Evolutionary conservation across 2,113 vertebrate species (phyloP), one percentile per base, ranked within the genome.

Genomic region (Apteryx owenii): DNA sequence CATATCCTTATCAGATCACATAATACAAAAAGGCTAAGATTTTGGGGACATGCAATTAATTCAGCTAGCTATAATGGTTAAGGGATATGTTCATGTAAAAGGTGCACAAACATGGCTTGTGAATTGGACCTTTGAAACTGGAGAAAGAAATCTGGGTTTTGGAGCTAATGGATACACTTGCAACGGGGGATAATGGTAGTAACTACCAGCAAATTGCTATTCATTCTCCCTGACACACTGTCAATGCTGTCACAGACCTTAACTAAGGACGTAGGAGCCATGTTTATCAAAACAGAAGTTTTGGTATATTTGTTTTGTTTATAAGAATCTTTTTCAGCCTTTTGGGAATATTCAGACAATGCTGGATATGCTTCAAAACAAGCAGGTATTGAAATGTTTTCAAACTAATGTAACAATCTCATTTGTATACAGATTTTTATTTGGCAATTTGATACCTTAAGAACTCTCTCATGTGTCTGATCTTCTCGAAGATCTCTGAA

Each of bases 91-190:
- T 85, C 51, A 58, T 36, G 7, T 29, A 71, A 71, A 91, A 71
- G 5, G 4, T 44, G 17, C 3, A n/a, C 21, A 60, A 51, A 95
- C 82, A 40, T 26, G 2, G 2, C 6, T 66, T 82, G 8, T 78
- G 29, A 64, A 69, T 17, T 31, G 18, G 20, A 42, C 9, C 29
- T 87, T 56, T 81, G 23, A 62, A 89, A 70, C 38, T 10, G 10
- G 2, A 92, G 26, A 22, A 79, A 40, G 0, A 0, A 40, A 64
- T 7, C 7, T 44, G 76, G 9, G 2, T 7, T 85, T 71, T 61
- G 9, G 20, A 79, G 7, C 8, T 69, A n/a, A n/a, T 25, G 72
- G 42, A 76, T 64, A 61, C 2, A 18, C 5, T 42, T 33, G 3
- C 16, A 42, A 69, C 65, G 84, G 76, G 31, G 54, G 85, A 69